Conservation (phyloP, 1,140 invertebrate species). For the Pseudomyrmex flavicornis region DNA sequence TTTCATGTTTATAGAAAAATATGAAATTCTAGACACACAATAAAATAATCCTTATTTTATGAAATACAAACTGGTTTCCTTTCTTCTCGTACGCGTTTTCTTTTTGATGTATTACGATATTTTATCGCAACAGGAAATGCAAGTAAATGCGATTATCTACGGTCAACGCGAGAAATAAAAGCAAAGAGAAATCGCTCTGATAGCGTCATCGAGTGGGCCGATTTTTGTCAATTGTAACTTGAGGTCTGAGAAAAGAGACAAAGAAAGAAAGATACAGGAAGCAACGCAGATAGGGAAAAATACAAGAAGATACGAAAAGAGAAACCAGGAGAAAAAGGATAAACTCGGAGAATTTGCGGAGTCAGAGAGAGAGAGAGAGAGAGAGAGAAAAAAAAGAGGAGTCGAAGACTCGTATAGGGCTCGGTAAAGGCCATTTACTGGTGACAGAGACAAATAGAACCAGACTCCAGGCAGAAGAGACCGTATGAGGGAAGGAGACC, state of each 20-base stretch:
- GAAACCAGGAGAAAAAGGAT: slow-evolving; percentile 49
- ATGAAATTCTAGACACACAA: too few relatives aligned
- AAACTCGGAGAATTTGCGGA: slow-evolving; percentile 32
- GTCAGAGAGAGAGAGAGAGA: slow-evolving; percentile 16
- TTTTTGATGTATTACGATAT: too few relatives aligned
- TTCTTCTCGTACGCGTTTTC: too few relatives aligned
- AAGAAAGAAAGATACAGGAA: slow-evolving; percentile 30
- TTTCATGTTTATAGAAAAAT: too few relatives aligned
- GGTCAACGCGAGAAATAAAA: slow-evolving; percentile 60
- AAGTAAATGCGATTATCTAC: slow-evolving; percentile 46
- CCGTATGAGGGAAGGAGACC: slow-evolving; percentile 24
- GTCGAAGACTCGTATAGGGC: slow-evolving; percentile 58
- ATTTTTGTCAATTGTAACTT: slow-evolving; percentile 64
- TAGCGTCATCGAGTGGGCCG: slow-evolving; percentile 43
- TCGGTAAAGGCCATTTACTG: slow-evolving; percentile 74
- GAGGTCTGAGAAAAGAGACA: background rate
- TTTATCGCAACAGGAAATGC: slow-evolving; percentile 12
- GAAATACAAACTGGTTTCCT: too few relatives aligned
- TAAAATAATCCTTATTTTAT: too few relatives aligned
- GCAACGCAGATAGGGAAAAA: background rate
- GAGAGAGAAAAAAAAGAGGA: slow-evolving; percentile 38
- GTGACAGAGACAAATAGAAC: slow-evolving; percentile 78
- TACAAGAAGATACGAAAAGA: background rate
- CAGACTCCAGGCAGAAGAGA: slow-evolving; percentile 60
- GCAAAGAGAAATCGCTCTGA: slow-evolving; percentile 12